These are phyloP conservation scores for Drosophila aldrichi DNA, from an alignment of 2,888 invertebrate species.

Conservation along the genomic window DNA sequence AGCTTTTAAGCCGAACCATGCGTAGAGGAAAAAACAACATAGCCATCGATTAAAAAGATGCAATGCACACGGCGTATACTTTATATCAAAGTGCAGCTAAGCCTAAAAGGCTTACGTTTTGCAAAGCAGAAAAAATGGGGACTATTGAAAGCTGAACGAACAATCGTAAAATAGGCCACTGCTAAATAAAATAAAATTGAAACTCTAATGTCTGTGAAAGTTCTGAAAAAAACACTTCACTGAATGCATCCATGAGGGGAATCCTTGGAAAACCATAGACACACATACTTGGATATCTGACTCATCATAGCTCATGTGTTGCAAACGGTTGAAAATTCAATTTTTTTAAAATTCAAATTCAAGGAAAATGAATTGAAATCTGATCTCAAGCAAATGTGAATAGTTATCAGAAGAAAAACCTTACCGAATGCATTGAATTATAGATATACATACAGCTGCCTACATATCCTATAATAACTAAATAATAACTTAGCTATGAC, in stretches of 20 bases:
- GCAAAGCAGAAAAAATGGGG: not conserved
- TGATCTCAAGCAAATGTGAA: slow-evolving; percentile 15
- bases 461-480: too few relatives aligned
- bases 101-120: not conserved
- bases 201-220: not conserved
- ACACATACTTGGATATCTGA: not conserved
- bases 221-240: not conserved
- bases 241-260: slow-evolving; percentile 41
- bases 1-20: slow-evolving; percentile 36
- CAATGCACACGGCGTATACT: slow-evolving; percentile 43
- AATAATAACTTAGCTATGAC: too few relatives aligned
- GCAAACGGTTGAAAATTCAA: slow-evolving; percentile 14
- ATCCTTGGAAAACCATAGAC: not conserved
- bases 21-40: slow-evolving; percentile 1
- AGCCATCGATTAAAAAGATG: not conserved
- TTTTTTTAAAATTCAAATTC: slow-evolving; percentile 27
- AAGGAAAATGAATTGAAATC: slow-evolving; percentile 7
- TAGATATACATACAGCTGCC: too few relatives aligned
- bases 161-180: not conserved
- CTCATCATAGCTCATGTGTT: not conserved
- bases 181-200: not conserved
- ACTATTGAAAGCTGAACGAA: not conserved
- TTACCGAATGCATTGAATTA: not conserved
- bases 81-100: slow-evolving; percentile 26
- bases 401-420: slow-evolving; percentile 16